These are phyloP conservation scores for Herpailurus yagouaroundi DNA, from an alignment of 2,113 vertebrate species.

Conservation along the genomic window DNA sequence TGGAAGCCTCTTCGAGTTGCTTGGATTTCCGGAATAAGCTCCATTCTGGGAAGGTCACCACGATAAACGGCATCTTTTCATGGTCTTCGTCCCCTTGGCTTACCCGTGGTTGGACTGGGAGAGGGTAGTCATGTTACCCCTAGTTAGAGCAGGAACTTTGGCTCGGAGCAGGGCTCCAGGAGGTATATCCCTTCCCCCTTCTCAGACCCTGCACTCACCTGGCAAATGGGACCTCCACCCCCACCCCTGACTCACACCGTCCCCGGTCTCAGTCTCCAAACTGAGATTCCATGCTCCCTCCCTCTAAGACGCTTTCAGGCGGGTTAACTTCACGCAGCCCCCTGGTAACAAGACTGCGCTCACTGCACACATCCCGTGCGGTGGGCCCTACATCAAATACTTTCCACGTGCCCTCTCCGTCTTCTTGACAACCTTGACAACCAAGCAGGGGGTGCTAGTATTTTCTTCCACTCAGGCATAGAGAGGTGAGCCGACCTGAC, in stretches of 20 bases:
- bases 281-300: not conserved
- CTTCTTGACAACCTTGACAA: not conserved
- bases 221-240: not conserved
- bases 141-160: not conserved
- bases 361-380: rapidly evolving
- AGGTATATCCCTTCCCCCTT: not conserved
- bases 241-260: not conserved
- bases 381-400: not conserved
- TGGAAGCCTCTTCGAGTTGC: not conserved
- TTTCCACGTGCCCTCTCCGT: not conserved
- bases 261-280: not conserved
- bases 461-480: not conserved
- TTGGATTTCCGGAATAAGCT: not conserved
- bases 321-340: not conserved
- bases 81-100: not conserved
- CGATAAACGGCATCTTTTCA: not conserved
- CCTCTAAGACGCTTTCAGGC: not conserved
- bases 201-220: not conserved
- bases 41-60: not conserved
- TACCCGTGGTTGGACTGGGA: not conserved
- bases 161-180: not conserved
- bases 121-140: not conserved
- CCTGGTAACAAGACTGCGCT: not conserved
- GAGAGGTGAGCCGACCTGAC: not conserved
- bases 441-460: not conserved